Evolutionary conservation across 2,888 invertebrate species (phyloP).

Genomic region (Scelioninae gen. 1): DNA sequence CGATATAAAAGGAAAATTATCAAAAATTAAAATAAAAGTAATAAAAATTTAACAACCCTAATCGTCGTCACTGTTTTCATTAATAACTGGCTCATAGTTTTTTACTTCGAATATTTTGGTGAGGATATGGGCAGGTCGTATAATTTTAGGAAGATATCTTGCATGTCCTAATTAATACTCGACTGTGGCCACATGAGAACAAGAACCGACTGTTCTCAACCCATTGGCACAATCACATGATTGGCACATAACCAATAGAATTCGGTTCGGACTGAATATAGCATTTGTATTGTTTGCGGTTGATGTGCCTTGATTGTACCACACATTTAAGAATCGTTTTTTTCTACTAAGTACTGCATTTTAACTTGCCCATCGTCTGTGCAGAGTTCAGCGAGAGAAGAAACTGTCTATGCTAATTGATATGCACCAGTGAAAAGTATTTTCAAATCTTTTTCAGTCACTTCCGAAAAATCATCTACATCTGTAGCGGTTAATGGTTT

Average conservation of each 20-base stretch:
- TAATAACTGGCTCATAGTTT: no score
- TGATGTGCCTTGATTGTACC: constrained; percentile 37
- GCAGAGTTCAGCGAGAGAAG: constrained; percentile 69
- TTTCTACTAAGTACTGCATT: constrained; percentile 14
- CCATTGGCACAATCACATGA: neutral
- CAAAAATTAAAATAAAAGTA: no score
- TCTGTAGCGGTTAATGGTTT: constrained; percentile 16
- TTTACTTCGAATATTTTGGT: no score
- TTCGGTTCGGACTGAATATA: constrained; percentile 38
- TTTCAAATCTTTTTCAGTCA: constrained; percentile 65
- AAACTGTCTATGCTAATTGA: constrained; percentile 69
- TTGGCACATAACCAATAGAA: constrained; percentile 6
- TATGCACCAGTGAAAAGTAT: constrained; percentile 70
- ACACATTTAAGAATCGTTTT: constrained; percentile 28
- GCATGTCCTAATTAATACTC: no score
- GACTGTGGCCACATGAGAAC: no score
- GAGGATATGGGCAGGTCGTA: no score
- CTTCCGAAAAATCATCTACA: constrained; percentile 36
- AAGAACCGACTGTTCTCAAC: no score
- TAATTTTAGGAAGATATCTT: no score
- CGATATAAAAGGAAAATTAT: no score
- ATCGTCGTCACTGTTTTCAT: no score
- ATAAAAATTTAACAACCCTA: no score
- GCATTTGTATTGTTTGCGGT: constrained; percentile 32
- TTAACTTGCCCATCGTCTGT: neutral